A percentile compares a stretch with the other conserved stretches of the same genome.
Conservation (phyloP, 2,113 vertebrate species). For the Aramus guarauna region DNA sequence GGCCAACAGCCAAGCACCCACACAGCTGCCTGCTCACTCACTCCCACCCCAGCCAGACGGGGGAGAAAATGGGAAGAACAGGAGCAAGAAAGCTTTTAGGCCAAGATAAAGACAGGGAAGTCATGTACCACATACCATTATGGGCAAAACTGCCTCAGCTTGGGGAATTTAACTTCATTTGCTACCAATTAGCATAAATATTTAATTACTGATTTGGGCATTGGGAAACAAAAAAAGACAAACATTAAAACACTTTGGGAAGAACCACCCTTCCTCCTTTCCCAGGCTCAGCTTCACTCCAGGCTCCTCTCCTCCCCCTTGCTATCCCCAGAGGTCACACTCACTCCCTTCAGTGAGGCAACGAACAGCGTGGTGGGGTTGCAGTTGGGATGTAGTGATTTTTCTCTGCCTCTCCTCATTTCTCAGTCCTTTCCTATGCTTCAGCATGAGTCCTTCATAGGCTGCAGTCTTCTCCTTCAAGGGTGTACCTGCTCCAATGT, state of each 20-base stretch:
- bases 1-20: neutral
- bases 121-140: neutral
- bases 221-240: neutral
- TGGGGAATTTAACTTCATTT: neutral
- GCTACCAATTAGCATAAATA: neutral
- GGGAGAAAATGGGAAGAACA: neutral
- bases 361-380: rapidly evolving
- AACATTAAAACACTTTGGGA: neutral
- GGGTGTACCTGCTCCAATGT: neutral
- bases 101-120: neutral
- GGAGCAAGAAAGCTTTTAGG: neutral
- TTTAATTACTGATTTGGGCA: neutral
- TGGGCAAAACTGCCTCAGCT: neutral
- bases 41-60: rapidly evolving
- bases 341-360: neutral
- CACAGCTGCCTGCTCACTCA: neutral
- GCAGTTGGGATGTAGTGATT: neutral
- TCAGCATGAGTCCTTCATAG: neutral
- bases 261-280: neutral
- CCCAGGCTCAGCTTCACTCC: neutral
- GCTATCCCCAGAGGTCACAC: neutral
- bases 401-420: neutral
- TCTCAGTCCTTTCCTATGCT: neutral
- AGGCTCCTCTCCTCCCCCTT: neutral
- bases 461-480: neutral